A percentile compares a stretch with the other conserved stretches of the same genome.
Evolutionary conservation across 1,140 invertebrate genomes (phyloP).

Genomic region (Orussus abietinus): DNA sequence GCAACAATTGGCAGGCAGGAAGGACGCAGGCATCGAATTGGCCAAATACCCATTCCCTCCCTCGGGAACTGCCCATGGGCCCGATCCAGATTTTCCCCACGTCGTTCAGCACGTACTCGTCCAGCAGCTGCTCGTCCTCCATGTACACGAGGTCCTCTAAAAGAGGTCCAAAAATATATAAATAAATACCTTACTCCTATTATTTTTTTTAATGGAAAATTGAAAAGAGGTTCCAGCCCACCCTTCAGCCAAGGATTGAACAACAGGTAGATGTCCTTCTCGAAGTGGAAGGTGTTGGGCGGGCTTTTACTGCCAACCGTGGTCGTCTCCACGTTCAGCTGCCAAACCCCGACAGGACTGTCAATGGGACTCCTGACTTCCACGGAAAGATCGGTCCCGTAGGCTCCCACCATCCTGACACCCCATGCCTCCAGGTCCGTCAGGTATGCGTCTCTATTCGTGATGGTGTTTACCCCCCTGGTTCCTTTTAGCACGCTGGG

Average conservation of each 20-base stretch:
- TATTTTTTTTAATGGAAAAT: slow-evolving; percentile 8
- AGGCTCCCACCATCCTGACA: slow-evolving; percentile 31
- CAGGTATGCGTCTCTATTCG: slow-evolving; percentile 29
- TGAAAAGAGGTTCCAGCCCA: slow-evolving; percentile 37
- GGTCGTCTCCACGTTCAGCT: slow-evolving; percentile 43
- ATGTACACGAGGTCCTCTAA: slow-evolving; percentile 59
- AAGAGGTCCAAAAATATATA: slow-evolving; percentile 6
- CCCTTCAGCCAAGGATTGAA: slow-evolving; percentile 82
- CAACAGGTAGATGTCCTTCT: slow-evolving; percentile 64
- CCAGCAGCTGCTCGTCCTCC: slow-evolving; percentile 50
- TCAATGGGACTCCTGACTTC: slow-evolving; percentile 46
- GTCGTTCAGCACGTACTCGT: slow-evolving; percentile 65
- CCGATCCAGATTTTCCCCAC: slow-evolving; percentile 66
- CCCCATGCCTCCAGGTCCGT: slow-evolving; percentile 43
- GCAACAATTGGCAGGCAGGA: slow-evolving; percentile 53
- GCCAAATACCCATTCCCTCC: slow-evolving; percentile 63
- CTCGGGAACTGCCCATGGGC: slow-evolving; percentile 50
- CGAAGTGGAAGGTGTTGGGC: slow-evolving; percentile 32
- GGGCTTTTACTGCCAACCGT: slow-evolving; percentile 23
- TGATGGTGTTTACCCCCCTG: slow-evolving; percentile 33
- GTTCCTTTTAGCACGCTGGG: slow-evolving; percentile 42
- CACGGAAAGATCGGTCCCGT: slow-evolving; percentile 32
- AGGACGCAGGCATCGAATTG: slow-evolving; percentile 60
- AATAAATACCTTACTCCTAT: not conserved
- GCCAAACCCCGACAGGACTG: slow-evolving; percentile 44